phyloP scores from a whole-genome alignment of 2,888 invertebrate genomes.

The Abscondita cerata region DNA sequence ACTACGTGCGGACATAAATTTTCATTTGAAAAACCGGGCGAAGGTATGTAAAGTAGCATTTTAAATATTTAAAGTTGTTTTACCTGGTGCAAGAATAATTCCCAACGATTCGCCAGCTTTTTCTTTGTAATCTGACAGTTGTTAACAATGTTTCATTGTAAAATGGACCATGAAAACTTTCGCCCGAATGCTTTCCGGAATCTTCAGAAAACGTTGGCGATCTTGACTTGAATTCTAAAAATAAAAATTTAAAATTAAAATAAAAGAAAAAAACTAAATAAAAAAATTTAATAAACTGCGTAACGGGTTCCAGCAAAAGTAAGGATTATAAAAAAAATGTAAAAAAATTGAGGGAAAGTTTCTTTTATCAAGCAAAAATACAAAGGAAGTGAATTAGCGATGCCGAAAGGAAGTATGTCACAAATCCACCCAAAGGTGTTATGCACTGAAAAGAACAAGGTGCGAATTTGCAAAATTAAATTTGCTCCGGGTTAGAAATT shows the following conservation, averaged over 20 bases:
- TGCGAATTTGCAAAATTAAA: constrained; percentile 21
- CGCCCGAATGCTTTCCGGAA: constrained; percentile 55
- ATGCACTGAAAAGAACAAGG: constrained; percentile 20
- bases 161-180: constrained; percentile 48
- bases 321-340: not conserved
- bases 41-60: too few relatives aligned
- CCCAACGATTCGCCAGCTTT: constrained; percentile 65
- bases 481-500: constrained; percentile 12
- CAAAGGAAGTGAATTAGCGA: constrained; percentile 19
- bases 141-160: constrained; percentile 47
- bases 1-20: too few relatives aligned
- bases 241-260: constrained; percentile 10
- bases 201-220: constrained; percentile 57
- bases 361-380: constrained; percentile 20
- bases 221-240: constrained; percentile 56
- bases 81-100: constrained; percentile 65
- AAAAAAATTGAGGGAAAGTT: not conserved
- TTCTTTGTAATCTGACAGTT: constrained; percentile 63
- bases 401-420: constrained; percentile 17
- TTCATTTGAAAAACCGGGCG: too few relatives aligned
- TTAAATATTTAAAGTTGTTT: constrained; percentile 33
- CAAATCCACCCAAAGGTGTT: constrained; percentile 25
- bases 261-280: not conserved
- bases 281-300: not conserved
- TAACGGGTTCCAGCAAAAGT: not conserved